Percentiles rank a stretch among this genome's conserved stretches.
Evolutionary conservation across 2,888 invertebrate species (phyloP).

Genomic region (Venustoraphidia nigricollis): DNA sequence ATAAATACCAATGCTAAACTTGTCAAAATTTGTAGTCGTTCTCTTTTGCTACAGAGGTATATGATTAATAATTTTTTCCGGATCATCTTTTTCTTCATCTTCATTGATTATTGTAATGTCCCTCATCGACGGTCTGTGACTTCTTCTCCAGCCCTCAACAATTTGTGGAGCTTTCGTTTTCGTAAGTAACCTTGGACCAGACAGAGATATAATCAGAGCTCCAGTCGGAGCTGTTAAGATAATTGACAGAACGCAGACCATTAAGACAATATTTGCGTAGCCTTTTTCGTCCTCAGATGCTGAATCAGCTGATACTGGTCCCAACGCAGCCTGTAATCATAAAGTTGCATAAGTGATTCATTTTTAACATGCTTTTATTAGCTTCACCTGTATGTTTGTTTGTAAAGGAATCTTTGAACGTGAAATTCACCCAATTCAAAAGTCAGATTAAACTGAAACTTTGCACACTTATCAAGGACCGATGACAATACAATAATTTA

Average conservation of each 20-base stretch:
- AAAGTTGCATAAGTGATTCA: background rate
- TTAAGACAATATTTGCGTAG: slow-evolving; percentile 57
- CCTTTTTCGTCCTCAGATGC: slow-evolving; percentile 31
- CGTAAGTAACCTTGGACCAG: slow-evolving; percentile 60
- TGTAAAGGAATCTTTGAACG: too few relatives aligned
- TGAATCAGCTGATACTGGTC: slow-evolving; percentile 58
- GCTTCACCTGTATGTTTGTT: too few relatives aligned
- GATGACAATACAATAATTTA: too few relatives aligned
- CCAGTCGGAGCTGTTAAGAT: slow-evolving; percentile 73
- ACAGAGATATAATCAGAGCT: slow-evolving; percentile 65
- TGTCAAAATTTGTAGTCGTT: slow-evolving; percentile 17
- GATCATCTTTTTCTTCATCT: slow-evolving; percentile 52
- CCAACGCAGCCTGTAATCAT: slow-evolving; percentile 54
- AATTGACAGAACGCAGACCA: slow-evolving; percentile 65
- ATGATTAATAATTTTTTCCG: slow-evolving; percentile 24
- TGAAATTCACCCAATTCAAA: too few relatives aligned
- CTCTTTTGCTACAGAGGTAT: slow-evolving; percentile 23
- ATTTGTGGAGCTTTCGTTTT: slow-evolving; percentile 57
- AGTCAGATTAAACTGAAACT: too few relatives aligned
- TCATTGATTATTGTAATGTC: slow-evolving; percentile 80
- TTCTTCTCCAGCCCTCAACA: slow-evolving; percentile 65
- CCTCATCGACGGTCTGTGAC: slow-evolving; percentile 67
- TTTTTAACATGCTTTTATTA: too few relatives aligned
- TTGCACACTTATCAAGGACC: too few relatives aligned
- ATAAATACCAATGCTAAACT: too few relatives aligned